Base-by-base conservation (phyloP, 2,888 invertebrate species). In the Ormyrus nitidulus region DNA sequence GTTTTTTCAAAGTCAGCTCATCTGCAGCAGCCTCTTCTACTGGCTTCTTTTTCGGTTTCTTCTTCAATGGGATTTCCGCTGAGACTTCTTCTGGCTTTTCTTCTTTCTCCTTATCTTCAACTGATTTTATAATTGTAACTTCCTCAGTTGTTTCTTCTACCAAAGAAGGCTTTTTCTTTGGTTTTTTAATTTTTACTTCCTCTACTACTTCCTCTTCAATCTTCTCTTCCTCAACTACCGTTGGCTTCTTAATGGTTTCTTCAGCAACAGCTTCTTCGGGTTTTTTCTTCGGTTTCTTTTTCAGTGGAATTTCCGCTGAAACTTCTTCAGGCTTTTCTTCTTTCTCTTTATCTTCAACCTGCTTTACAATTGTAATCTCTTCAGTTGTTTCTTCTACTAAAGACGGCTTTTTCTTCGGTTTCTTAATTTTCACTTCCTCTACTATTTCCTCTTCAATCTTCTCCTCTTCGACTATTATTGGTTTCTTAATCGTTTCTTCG, bases 121-220 rank as follows among this genome's bases (percentile, higher is more conserved):
- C 77, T 6, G 86, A 82, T 88, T 89, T 90, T 87, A 91, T 85
- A 83, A 89, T 83, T 69, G 91, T 87, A 34, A 92, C 85, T 83
- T 93, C 92, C 79, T 92, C 92, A 1, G 88, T 89, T 64, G 90
- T 90, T 82, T 92, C 91, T 70, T 90, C 89, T 4, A 78, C 74
- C 4, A 34, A 3, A 0, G 34, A 34, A 0, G 84, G 84, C 70
- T 86, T 86, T 58, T 84, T 84, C 79, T 83, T 85, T 4, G 81
- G 85, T 44, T 84, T 86, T 72, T 85, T 86, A n/a, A 88, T 59
- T 0, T 83, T 82, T 0, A 88, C 83, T 64, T 90, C 85, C 79
- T 89, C 84, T 51, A 84, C 80, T 2, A 85, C 79, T 79, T 89
- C 86, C 81, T 89, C 88, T 6, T 85, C 83, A 66, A 84, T 62